Conservation (phyloP, 2,888 invertebrate species). For the Dascillus cervinus region DNA sequence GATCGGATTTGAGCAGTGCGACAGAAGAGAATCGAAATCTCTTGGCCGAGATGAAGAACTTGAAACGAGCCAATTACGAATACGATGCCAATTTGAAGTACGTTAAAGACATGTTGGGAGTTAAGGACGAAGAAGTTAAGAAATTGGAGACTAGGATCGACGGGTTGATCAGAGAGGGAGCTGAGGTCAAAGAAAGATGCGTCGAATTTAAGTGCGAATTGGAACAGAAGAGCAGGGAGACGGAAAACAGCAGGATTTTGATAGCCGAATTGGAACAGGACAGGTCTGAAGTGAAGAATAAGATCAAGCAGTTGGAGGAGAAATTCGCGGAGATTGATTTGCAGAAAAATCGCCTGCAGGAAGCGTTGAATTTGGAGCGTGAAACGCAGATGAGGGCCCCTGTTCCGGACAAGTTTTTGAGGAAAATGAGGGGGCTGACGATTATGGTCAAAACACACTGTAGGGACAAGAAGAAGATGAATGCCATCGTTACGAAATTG, state of each 20-base stretch:
- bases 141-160: conserved; percentile 25
- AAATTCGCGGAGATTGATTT: conserved; percentile 39
- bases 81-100: conserved; percentile 27
- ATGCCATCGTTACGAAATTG: conserved; percentile 37
- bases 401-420: conserved; percentile 32
- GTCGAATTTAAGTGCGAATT: conserved; percentile 24
- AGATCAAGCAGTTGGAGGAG: conserved; percentile 39
- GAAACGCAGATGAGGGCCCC: conserved; percentile 17
- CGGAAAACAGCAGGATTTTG: conserved; percentile 28
- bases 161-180: conserved; percentile 20
- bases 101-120: conserved; percentile 27
- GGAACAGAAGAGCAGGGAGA: conserved; percentile 25
- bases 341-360: too few species aligned
- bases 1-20: conserved; percentile 22
- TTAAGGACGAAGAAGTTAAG: conserved; percentile 24
- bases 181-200: conserved; percentile 22
- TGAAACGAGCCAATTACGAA: conserved; percentile 25
- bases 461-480: conserved; percentile 47
- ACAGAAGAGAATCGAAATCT: conserved; percentile 23
- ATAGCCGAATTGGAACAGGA: conserved; percentile 44
- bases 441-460: conserved; percentile 44
- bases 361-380: conserved; percentile 20
- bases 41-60: conserved; percentile 20
- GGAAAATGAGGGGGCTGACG: conserved; percentile 37
- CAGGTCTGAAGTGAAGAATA: conserved; percentile 39